Percentiles rank a stretch among this genome's conserved stretches.
Conservation (phyloP, 2,797 vertebrate species). For the Bucorvus abyssinicus region DNA sequence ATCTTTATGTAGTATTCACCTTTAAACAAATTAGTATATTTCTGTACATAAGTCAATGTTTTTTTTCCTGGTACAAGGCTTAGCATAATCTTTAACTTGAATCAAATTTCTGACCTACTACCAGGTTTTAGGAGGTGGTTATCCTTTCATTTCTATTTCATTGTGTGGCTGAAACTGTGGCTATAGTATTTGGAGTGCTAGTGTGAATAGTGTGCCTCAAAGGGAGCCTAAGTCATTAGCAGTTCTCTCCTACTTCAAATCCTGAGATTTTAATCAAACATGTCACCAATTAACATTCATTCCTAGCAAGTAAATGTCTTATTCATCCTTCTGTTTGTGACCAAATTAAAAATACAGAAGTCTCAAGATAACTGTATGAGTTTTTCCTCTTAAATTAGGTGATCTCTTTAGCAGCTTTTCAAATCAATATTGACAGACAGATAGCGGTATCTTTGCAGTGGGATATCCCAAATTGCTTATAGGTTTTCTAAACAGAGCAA, state of each 20-base stretch:
- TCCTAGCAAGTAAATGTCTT: neutral
- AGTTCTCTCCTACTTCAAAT: neutral
- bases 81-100: neutral
- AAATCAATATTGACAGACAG: neutral
- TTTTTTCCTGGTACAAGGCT: neutral
- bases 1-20: neutral
- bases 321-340: neutral
- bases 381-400: neutral
- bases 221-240: neutral
- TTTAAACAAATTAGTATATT: neutral
- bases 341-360: neutral
- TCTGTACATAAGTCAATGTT: neutral
- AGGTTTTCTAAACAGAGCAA: neutral
- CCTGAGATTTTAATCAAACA: neutral
- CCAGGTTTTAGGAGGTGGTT: neutral
- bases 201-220: neutral
- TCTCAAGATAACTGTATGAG: neutral
- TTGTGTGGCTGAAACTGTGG: neutral
- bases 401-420: neutral
- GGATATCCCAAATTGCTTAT: neutral
- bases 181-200: neutral
- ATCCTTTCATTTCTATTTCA: neutral
- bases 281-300: neutral
- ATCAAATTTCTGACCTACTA: neutral
- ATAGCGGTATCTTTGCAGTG: neutral